Conservation (phyloP, 2,113 vertebrate species). For the Corythaixoides concolor region DNA sequence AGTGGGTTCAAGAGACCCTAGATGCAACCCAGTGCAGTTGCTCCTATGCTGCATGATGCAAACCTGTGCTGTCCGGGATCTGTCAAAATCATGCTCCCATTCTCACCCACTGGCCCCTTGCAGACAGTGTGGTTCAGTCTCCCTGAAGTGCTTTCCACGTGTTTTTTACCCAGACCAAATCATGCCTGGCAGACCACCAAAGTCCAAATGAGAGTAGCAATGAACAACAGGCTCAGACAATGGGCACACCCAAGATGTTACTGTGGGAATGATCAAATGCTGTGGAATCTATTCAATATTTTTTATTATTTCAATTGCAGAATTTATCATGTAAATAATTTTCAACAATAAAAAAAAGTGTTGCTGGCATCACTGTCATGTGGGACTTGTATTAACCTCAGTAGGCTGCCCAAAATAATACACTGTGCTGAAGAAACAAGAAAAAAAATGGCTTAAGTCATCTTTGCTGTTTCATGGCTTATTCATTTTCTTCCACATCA, state of each 20-base stretch:
- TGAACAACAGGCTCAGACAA: background rate
- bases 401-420: background rate
- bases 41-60: background rate
- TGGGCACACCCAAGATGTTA: background rate
- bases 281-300: background rate
- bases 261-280: background rate
- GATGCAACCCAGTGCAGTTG: background rate
- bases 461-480: background rate
- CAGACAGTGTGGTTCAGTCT: background rate
- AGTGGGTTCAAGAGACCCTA: background rate
- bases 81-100: background rate
- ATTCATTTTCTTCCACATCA: background rate
- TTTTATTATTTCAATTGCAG: background rate
- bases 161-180: background rate
- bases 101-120: background rate
- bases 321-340: background rate
- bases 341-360: background rate
- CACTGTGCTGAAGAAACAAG: background rate
- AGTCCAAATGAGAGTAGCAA: background rate
- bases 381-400: background rate
- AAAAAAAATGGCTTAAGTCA: background rate
- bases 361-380: background rate
- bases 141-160: background rate
- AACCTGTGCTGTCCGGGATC: background rate
- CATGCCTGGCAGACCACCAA: background rate